Conservation (phyloP, 2,888 invertebrate genomes). For the Aphrophora alni region DNA sequence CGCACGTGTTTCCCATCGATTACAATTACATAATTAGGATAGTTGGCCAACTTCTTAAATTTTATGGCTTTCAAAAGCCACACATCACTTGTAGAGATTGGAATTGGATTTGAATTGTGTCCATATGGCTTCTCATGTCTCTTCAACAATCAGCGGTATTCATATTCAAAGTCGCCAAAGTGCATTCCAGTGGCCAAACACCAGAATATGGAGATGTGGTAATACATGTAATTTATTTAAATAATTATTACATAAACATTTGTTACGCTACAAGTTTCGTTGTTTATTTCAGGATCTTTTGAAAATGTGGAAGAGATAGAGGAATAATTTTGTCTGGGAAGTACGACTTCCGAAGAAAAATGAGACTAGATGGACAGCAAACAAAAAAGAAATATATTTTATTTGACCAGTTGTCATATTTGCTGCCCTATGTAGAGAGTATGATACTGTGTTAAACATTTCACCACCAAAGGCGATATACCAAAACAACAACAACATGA, state of each 20-base stretch:
- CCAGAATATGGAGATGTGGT: no score
- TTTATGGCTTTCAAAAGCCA: not conserved
- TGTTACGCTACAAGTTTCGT: no score
- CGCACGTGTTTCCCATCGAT: constrained; percentile 21
- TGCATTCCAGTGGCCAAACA: no score
- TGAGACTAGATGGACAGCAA: no score
- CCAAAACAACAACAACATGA: no score
- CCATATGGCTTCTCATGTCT: constrained; percentile 12
- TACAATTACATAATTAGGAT: constrained; percentile 20
- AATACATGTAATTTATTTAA: no score
- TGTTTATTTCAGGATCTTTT: no score
- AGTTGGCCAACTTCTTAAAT: constrained; percentile 19
- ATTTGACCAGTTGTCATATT: not conserved
- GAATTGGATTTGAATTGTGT: not conserved
- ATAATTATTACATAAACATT: no score
- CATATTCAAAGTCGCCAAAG: no score
- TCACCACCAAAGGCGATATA: not conserved
- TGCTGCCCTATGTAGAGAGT: constrained; percentile 4
- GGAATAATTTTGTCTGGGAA: no score
- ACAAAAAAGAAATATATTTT: constrained; percentile 2
- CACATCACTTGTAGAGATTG: constrained; percentile 9
- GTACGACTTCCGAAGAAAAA: no score
- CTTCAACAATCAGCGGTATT: constrained; percentile 11
- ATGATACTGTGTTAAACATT: not conserved
- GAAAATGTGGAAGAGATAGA: no score